Evolutionary conservation across 2,113 vertebrate genomes (phyloP), one percentile per base, ranked within the genome.

Genomic region (Paracanthobrama guichenoti): DNA sequence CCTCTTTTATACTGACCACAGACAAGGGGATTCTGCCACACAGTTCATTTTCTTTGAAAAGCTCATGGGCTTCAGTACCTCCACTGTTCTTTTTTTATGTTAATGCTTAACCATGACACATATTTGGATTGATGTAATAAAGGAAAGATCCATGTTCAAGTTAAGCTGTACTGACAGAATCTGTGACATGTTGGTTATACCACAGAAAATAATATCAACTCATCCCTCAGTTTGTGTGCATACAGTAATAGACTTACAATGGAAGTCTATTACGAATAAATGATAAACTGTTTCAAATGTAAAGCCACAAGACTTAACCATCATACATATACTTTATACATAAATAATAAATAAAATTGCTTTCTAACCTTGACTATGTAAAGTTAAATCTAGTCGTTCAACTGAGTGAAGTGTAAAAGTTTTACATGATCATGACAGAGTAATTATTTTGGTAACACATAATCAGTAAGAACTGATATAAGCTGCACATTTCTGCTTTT

Each of bases 1-100:
- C 91, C 89, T 71, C 42, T 87, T 88, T 89, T 79, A 64, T 80
- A 85, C 53, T 77, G 77, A 88, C 44, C 62, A 77, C 69, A 77
- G 72, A 80, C 28, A 80, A 75, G 75, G 83, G 83, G 78, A 24
- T 81, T 16, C 79, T 85, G 53, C 50, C 26, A 3, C 31, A 85
- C 22, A 64, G 16, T 31, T 50, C 16, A n/a, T 39, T 35, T 62
- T 39, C 39, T 42, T 85, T 35, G 1, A 26, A 69, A 24, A 24
- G 81, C 81, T 80, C 66, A 48, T 72, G 83, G 64, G 62, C 39
- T 85, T 85, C 50, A 31, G 62, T 85, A 79, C n/a, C 72, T 64
- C 73, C 16, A 42, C 64, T 35, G 35, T 53, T 72, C 4, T 64
- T 53, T 35, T 6, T 44, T 26, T 46, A 26, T 35, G 48, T 44